Conservation (phyloP, 2,888 invertebrate species). For the Chalcosyrphus nemorum region DNA sequence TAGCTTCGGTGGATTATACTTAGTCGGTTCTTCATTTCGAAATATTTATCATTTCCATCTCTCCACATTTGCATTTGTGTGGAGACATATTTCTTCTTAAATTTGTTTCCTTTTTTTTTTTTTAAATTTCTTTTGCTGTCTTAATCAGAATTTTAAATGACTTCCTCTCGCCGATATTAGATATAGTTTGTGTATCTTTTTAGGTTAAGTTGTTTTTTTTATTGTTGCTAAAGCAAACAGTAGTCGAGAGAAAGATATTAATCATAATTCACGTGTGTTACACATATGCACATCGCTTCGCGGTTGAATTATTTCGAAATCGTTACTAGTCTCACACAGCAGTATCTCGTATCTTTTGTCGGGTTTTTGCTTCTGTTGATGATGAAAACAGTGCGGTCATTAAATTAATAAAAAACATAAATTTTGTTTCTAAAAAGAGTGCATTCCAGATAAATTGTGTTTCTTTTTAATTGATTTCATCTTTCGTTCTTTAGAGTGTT, state of each 20-base stretch:
- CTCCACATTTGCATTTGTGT: slow-evolving; percentile 39
- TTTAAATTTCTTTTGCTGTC: slow-evolving; percentile 17
- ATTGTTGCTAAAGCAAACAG: slow-evolving; percentile 27
- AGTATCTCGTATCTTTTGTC: background rate
- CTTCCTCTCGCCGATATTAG: slow-evolving; percentile 36
- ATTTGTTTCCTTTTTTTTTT: no score
- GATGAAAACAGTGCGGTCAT: slow-evolving; percentile 29
- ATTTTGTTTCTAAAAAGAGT: background rate
- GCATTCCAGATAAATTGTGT: background rate
- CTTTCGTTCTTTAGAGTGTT: slow-evolving; percentile 2
- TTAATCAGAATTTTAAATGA: slow-evolving; percentile 58
- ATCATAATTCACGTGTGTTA: slow-evolving; percentile 64
- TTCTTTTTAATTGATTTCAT: slow-evolving; percentile 11
- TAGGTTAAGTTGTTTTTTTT: slow-evolving; percentile 31
- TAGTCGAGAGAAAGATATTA: slow-evolving; percentile 33
- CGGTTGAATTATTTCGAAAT: slow-evolving; percentile 58
- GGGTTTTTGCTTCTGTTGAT: slow-evolving; percentile 1
- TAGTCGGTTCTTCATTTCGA: slow-evolving; percentile 18
- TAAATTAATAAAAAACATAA: slow-evolving; percentile 8
- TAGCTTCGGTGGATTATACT: slow-evolving; percentile 21
- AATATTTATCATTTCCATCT: slow-evolving; percentile 51
- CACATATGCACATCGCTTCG: slow-evolving; percentile 42
- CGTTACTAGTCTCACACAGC: background rate
- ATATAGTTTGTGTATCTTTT: slow-evolving; percentile 53
- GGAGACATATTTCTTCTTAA: slow-evolving; percentile 34